Evolutionary conservation across 2,113 vertebrate genomes (phyloP).

Genomic region (Helogale parvula): DNA sequence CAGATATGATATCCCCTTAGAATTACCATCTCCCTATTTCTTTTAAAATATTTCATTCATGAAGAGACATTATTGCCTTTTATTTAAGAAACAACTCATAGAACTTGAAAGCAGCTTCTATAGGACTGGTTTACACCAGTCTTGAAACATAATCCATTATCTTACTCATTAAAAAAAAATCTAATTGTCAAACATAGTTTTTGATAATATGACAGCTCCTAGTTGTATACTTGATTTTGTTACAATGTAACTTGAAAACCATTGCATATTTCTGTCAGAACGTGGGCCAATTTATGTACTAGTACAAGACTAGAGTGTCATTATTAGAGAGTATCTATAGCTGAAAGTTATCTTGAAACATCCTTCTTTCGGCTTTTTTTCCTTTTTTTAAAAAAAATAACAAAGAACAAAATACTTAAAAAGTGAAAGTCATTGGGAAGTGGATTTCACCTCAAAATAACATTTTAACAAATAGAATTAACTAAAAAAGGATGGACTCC

Average conservation of each 20-base stretch:
- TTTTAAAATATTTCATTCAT: constrained; percentile 22
- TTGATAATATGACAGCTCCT: neutral
- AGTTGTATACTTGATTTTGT: neutral
- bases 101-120: neutral
- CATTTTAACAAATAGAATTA: neutral
- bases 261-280: neutral
- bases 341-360: neutral
- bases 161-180: neutral
- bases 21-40: neutral
- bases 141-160: neutral
- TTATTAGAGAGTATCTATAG: neutral
- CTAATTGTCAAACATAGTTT: neutral
- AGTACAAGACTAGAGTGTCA: neutral
- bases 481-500: neutral
- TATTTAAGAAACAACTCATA: neutral
- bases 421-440: neutral
- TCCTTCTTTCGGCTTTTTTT: neutral
- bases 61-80: neutral
- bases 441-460: neutral
- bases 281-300: neutral
- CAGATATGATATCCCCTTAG: neutral
- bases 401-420: neutral
- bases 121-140: neutral
- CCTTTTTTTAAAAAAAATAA: neutral
- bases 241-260: neutral